Percentiles rank a stretch among this genome's conserved stretches.
These are phyloP conservation scores for Lagopus muta DNA, from an alignment of 2,113 vertebrate genomes.

Conservation along the genomic window DNA sequence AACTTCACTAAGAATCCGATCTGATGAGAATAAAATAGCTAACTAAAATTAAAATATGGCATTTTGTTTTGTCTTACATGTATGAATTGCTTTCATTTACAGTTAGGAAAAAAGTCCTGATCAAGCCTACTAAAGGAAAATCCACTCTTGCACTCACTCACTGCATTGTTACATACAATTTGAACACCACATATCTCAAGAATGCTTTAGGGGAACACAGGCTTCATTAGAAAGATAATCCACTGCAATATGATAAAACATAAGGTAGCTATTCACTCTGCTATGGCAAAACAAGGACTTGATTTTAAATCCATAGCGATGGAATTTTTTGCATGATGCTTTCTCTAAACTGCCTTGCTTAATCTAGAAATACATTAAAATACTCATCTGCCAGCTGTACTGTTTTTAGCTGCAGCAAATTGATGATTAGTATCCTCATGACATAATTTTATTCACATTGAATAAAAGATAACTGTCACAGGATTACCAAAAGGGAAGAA, in stretches of 20 bases:
- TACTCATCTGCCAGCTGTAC: slow-evolving; percentile 80
- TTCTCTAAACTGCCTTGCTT: slow-evolving; percentile 78
- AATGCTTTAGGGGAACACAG: slow-evolving; percentile 60
- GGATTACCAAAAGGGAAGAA: slow-evolving; percentile 35
- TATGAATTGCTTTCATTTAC: slow-evolving; percentile 56
- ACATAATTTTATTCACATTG: slow-evolving; percentile 70
- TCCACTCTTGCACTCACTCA: slow-evolving; percentile 57
- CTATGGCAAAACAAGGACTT: slow-evolving; percentile 72
- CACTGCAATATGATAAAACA: slow-evolving; percentile 75
- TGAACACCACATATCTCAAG: slow-evolving; percentile 62
- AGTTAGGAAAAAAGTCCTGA: slow-evolving; percentile 40
- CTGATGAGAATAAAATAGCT: background rate
- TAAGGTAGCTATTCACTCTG: slow-evolving; percentile 74
- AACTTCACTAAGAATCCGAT: slow-evolving; percentile 10
- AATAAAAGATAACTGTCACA: slow-evolving; percentile 52
- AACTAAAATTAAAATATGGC: slow-evolving; percentile 32
- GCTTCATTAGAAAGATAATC: slow-evolving; percentile 78
- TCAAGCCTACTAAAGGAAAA: slow-evolving; percentile 51
- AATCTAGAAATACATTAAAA: slow-evolving; percentile 82
- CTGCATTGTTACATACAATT: slow-evolving; percentile 43
- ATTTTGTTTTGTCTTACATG: slow-evolving; percentile 26
- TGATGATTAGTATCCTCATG: slow-evolving; percentile 74
- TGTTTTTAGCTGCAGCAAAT: slow-evolving; percentile 75
- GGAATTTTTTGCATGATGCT: slow-evolving; percentile 78
- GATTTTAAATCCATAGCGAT: slow-evolving; percentile 77